These are phyloP conservation scores for Tetramorium parvispinum DNA, from an alignment of 1,140 invertebrate species.

Conservation along the genomic window DNA sequence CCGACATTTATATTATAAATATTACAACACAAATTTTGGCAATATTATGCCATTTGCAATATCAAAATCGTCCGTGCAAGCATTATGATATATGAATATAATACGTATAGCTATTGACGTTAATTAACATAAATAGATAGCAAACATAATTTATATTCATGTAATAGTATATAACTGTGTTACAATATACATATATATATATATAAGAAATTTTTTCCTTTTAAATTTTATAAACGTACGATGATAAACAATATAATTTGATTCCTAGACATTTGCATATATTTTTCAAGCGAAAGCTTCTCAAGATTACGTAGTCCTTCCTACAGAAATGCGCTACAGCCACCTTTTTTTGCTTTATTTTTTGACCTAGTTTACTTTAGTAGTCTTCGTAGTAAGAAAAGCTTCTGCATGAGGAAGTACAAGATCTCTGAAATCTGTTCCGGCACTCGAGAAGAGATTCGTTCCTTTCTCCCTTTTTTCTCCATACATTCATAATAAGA, in stretches of 20 bases:
- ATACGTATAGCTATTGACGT: no score
- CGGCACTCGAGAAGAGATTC: conserved; percentile 40
- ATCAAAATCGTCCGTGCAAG: not conserved
- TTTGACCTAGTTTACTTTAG: conserved; percentile 62
- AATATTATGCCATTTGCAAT: not conserved
- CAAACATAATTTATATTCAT: not conserved
- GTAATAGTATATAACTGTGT: not conserved
- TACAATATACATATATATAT: not conserved
- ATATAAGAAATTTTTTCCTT: not conserved
- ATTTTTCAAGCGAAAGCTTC: conserved; percentile 56
- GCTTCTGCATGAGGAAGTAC: conserved; percentile 58
- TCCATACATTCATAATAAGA: conserved; percentile 26
- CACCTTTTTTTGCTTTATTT: conserved; percentile 45
- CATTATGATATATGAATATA: no score
- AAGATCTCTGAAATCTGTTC: conserved; percentile 58
- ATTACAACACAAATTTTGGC: not conserved
- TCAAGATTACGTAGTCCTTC: conserved; percentile 53
- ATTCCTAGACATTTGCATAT: conserved; percentile 53
- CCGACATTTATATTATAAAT: not conserved
- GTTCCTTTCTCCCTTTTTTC: not conserved
- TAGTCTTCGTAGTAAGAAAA: conserved; percentile 52
- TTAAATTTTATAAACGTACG: not conserved
- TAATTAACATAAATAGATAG: no score
- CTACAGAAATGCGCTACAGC: conserved; percentile 41
- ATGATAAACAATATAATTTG: conserved; percentile 49